Evolutionary conservation across 2,797 vertebrate species (phyloP), one percentile per base, ranked within the genome.

Genomic region (Diplodus sargus): DNA sequence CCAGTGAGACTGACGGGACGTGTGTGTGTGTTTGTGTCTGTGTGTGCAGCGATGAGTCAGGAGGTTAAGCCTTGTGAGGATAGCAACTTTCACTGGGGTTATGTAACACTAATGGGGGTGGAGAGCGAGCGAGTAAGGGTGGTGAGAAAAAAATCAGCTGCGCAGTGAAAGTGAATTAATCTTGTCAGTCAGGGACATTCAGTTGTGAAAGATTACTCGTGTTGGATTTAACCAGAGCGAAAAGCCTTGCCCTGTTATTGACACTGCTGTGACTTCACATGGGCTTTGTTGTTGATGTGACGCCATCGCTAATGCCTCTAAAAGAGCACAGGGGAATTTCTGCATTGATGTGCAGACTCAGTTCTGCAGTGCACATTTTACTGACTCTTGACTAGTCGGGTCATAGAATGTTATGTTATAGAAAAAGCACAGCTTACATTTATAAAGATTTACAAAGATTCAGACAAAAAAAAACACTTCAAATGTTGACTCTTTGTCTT

Each of bases 81-180:
- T 34, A 64, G 52, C 56, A 71, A 22, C 64, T 18, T 78, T 78
- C 12, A 30, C 56, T 51, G 68, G 17, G 53, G 47, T 92, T 91
- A 89, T 58, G 23, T 87, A 91, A 91, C 76, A 51, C 65, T 15
- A 11, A 60, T 39, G 78, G 57, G 78, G 63, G 70, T 22, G 77
- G 73, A 64, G 57, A 66, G 63, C n/a, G 16, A 67, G 43, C 63
- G 51, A 58, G 60, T 43, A 54, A 30, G 12, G 54, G 58, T 57
- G 49, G 52, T 16, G 3, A 56, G 11, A 52, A 54, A 57, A 70
- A 53, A 64, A 66, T 48, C 20, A 56, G 45, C 62, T 47, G 52
- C 42, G 20, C 78, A 58, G 74, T 71, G 63, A 79, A 71, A 85
- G 78, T 63, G 69, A 84, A 86, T 83, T 80, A 58, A 86, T 86